These are phyloP conservation scores for Tetragonula clypearis DNA, from an alignment of 1,140 invertebrate species.

Conservation along the genomic window DNA sequence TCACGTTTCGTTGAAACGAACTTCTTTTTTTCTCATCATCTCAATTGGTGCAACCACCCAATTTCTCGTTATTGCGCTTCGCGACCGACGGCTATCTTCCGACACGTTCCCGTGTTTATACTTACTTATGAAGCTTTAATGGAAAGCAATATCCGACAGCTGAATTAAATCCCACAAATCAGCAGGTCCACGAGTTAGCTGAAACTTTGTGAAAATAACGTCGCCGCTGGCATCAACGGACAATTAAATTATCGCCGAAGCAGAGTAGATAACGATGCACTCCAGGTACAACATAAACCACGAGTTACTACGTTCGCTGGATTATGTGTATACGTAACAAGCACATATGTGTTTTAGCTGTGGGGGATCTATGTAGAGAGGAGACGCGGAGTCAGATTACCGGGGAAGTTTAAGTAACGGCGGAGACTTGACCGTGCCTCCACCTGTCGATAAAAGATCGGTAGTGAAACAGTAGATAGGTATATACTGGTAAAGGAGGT, in stretches of 20 bases:
- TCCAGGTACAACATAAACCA: constrained; percentile 67
- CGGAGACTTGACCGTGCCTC: constrained; percentile 41
- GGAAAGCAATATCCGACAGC: constrained; percentile 18
- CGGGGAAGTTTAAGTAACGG: not conserved
- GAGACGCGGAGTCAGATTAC: constrained; percentile 10
- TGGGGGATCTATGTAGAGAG: constrained; percentile 30
- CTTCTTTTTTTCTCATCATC: not conserved
- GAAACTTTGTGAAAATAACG: constrained; percentile 65
- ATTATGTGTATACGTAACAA: constrained; percentile 61
- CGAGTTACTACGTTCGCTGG: constrained; percentile 55
- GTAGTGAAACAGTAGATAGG: not conserved
- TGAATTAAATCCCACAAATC: constrained; percentile 33
- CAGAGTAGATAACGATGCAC: constrained; percentile 66
- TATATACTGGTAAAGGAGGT: constrained; percentile 31
- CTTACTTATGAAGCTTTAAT: not conserved
- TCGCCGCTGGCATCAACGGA: constrained; percentile 53
- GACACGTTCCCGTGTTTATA: not conserved
- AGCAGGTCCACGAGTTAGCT: constrained; percentile 42
- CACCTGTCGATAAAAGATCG: constrained; percentile 47
- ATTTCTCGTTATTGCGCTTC: not conserved
- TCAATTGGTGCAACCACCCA: not conserved
- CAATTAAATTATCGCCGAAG: constrained; percentile 67
- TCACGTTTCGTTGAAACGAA: too few relatives aligned
- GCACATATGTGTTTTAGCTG: constrained; percentile 42
- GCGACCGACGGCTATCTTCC: not conserved